Conservation (phyloP, 2,888 invertebrate species). For the Megastigmus dorsalis region DNA sequence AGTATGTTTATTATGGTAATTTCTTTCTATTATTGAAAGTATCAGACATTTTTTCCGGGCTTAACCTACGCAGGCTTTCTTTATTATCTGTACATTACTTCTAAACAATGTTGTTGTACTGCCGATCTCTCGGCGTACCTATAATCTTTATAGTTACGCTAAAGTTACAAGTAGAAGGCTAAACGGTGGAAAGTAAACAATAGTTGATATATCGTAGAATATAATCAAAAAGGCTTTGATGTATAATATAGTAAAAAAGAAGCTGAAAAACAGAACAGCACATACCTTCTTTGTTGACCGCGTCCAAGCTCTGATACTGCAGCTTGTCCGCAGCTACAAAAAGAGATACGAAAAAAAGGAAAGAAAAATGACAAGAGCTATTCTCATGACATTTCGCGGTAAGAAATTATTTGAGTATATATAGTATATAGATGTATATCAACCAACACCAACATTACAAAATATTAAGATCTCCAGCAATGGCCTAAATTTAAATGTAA, state of each 20-base stretch:
- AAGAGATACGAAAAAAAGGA: slow-evolving; percentile 69
- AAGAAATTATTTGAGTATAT: slow-evolving; percentile 3
- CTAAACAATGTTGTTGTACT: slow-evolving; percentile 7
- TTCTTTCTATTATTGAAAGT: too few relatives aligned
- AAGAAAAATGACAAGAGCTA: slow-evolving; percentile 49
- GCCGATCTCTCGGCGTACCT: too few relatives aligned
- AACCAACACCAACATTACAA: neutral
- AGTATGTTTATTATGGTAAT: too few relatives aligned
- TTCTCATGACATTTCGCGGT: slow-evolving; percentile 30
- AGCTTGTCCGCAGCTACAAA: slow-evolving; percentile 77
- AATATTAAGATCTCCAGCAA: neutral
- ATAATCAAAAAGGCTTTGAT: slow-evolving; percentile 3
- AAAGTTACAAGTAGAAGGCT: slow-evolving; percentile 7
- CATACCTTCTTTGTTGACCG: slow-evolving; percentile 81
- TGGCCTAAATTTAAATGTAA: neutral
- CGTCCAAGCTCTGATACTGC: slow-evolving; percentile 81
- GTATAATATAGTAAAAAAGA: slow-evolving; percentile 22
- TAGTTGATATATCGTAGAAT: slow-evolving; percentile 1
- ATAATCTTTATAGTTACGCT: neutral
- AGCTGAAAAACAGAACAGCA: slow-evolving; percentile 52
- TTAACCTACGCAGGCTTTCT: slow-evolving; percentile 14
- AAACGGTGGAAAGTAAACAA: slow-evolving; percentile 16
- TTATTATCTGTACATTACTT: neutral
- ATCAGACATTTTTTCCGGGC: slow-evolving; percentile 25
- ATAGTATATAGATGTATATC: neutral